These are phyloP conservation scores for Aphelenchoides avenae DNA, from an alignment of 1,140 invertebrate genomes.

Conservation along the genomic window DNA sequence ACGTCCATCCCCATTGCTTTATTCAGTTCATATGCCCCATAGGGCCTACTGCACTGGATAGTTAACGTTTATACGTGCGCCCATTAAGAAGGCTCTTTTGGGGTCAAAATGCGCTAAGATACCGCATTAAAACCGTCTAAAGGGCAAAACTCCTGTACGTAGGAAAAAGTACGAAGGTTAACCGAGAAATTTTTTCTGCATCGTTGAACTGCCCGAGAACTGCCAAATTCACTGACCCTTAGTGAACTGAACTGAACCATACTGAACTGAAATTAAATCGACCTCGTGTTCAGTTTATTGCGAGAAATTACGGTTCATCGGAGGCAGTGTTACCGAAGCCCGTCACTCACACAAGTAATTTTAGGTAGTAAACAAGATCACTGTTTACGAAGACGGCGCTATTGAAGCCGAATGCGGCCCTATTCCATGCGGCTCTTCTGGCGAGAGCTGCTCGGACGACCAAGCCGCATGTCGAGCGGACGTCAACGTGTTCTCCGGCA, in stretches of 20 bases:
- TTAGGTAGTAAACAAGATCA: constrained; percentile 56
- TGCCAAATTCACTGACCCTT: background rate
- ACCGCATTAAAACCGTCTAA: no score
- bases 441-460: constrained; percentile 41
- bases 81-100: background rate
- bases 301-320: background rate
- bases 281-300: background rate
- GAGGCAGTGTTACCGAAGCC: no score
- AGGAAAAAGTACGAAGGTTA: no score
- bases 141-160: no score
- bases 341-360: no score
- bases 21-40: no score
- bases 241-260: background rate
- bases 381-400: constrained; percentile 58
- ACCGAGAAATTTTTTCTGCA: background rate
- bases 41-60: background rate
- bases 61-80: background rate
- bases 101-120: no score
- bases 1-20: background rate
- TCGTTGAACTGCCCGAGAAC: background rate
- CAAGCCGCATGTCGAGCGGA: constrained; percentile 43
- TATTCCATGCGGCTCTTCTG: constrained; percentile 53
- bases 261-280: background rate
- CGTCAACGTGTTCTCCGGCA: constrained; percentile 50
- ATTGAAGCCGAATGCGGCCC: constrained; percentile 59